Base-by-base conservation (phyloP, 2,113 vertebrate genomes). In the Phaethon lepturus region DNA sequence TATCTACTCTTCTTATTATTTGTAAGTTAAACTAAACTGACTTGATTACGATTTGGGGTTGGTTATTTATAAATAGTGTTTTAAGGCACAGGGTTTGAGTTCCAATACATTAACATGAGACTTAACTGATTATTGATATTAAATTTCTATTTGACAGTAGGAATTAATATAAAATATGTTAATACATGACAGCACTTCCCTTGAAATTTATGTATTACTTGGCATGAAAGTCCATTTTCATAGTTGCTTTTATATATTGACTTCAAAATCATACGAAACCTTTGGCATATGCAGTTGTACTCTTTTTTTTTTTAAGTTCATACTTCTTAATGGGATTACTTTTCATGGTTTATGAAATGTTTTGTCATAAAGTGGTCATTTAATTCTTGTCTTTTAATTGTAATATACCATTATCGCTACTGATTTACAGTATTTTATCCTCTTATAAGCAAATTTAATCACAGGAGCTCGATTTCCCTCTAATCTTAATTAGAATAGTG, bases 381-480 rank as follows among this genome's bases (percentile, higher is more conserved):
- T 94, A 87, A 94, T 93, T 92, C 26, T 50, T 78, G 58, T 42
- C n/a, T 79, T 90, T 88, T 95, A 94, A 95, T 91, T 91, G 31
- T 75, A 81, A 81, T 29, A 23, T 60, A 40, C 44, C 25, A 42
- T 93, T 91, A 85, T 75, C 84, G 56, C 68, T 84, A 28, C 64
- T 93, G 86, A 72, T 93, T 85, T 93, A 72, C 62, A 79, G 67
- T 33, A 38, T 52, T 29, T 79, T 95, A 87, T 96, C 64, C 91
- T 96, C 94, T 96, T 95, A 96, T 38, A 53, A 80, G 28, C 42
- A 94, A 84, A 96, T 96, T 81, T 96, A 97, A 96, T 97, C 94
- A 89, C 52, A 78, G 35, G 25, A 82, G 64, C 23, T 91, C 76
- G 78, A 26, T 86, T 96, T 93, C 56, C 63, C 47, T 77, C 63